A percentile compares a stretch with the other conserved stretches of the same genome.
Conservation (phyloP, 2,113 vertebrate genomes). For the Vulpes vulpes region DNA sequence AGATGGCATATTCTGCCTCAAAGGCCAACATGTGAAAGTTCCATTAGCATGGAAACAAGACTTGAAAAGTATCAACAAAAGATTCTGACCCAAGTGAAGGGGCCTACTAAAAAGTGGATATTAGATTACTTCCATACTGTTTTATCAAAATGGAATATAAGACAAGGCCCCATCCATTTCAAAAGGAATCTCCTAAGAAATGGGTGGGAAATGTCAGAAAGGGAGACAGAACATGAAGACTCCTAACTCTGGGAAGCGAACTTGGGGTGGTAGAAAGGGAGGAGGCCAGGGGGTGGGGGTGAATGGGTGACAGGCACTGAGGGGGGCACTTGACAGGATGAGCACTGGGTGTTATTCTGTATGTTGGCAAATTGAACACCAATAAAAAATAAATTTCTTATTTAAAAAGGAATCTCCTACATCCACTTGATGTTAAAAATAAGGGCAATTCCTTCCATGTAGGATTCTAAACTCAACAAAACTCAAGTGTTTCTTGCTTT, state of each 20-base stretch:
- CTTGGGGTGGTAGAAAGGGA: too few species aligned
- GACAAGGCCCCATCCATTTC: not conserved
- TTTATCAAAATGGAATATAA: not conserved
- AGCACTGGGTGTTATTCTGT: too few species aligned
- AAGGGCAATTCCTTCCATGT: not conserved
- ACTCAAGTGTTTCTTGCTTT: not conserved
- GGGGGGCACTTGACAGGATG: too few species aligned
- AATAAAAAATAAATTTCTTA: too few species aligned
- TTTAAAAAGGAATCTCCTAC: not conserved
- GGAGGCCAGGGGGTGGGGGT: too few species aligned
- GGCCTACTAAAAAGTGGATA: not conserved
- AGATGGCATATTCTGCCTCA: slow-evolving; percentile 1
- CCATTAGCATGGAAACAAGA: not conserved
- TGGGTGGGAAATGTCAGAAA: too few species aligned
- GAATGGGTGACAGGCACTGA: too few species aligned
- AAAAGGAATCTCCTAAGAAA: not conserved
- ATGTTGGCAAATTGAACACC: too few species aligned
- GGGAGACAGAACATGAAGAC: too few species aligned
- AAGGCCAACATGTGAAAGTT: not conserved
- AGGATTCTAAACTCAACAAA: not conserved
- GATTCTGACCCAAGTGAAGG: not conserved
- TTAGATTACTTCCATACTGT: not conserved
- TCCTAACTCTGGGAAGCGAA: too few species aligned
- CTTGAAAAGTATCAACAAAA: not conserved
- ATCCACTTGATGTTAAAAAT: not conserved